phyloP scores from a whole-genome alignment of 2,888 invertebrate genomes.

The Ophion ventricosus region DNA sequence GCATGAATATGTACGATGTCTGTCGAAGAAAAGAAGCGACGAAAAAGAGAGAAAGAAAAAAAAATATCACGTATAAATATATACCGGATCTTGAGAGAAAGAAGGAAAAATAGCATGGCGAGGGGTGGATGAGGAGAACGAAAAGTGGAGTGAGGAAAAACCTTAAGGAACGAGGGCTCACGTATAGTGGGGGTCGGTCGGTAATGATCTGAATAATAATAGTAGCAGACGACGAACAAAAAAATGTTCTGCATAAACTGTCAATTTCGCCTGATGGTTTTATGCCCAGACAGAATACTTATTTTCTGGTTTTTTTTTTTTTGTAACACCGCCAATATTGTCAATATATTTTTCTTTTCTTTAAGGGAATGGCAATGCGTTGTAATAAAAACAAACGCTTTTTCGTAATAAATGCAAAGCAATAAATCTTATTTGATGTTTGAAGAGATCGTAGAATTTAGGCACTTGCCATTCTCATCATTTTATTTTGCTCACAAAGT shows the following conservation, averaged over 20 bases:
- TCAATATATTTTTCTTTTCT: neutral
- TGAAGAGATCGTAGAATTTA: neutral
- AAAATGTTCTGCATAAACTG: neutral
- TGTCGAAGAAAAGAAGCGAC: slow-evolving; percentile 72
- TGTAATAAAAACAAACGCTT: neutral
- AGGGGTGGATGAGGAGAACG: slow-evolving; percentile 13
- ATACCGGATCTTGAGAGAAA: slow-evolving; percentile 14
- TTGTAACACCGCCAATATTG: neutral
- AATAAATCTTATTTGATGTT: neutral
- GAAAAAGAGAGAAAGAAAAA: slow-evolving; percentile 54
- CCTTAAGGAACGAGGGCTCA: slow-evolving; percentile 11
- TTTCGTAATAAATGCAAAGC: neutral
- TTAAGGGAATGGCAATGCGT: neutral
- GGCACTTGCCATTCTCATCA: neutral
- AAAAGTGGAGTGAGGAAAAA: slow-evolving; percentile 41
- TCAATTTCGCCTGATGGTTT: slow-evolving; percentile 4
- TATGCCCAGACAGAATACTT: neutral
- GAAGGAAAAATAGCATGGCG: slow-evolving; percentile 4
- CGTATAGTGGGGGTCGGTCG: slow-evolving; percentile 68
- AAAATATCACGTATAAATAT: slow-evolving; percentile 35
- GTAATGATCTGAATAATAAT: slow-evolving; percentile 79
- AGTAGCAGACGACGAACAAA: slow-evolving; percentile 76
- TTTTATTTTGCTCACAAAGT: too few relatives aligned
- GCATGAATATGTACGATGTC: slow-evolving; percentile 82
- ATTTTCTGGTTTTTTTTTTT: neutral